Base-by-base conservation (phyloP, 2,797 vertebrate genomes). In the Silurus lanzhouensis region DNA sequence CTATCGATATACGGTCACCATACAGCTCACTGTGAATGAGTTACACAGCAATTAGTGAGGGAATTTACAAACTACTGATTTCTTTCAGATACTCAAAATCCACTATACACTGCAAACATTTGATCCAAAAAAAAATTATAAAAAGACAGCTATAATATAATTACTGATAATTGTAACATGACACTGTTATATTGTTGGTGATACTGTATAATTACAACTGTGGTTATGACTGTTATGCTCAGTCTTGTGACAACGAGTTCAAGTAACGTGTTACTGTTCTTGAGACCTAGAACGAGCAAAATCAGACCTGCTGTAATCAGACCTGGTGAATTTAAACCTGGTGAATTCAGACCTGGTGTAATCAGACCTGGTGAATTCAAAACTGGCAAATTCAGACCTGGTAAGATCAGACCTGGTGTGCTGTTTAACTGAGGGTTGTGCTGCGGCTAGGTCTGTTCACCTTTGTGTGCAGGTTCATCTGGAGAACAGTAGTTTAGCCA, bases 401-500 rank as follows among this genome's bases (percentile, higher is more conserved):
- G 48, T 70, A 10, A 52, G 48, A 52, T 52, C 48, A 52, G 48
- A 52, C 48, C 6, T 52, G 8, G 48, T 70, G 60, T 63, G 76
- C 77, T 80, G 77, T 80, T 80, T 80, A 57, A 71, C 66, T 82
- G 67, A 44, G 64, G 72, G 63, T 77, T 85, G 55, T 63, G 38
- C 82, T 58, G 15, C 22, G 52, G 82, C 67, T 79, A 25, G 76
- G 13, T 72, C 83, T 71, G 77, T 48, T 85, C 81, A 70, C 61
- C 63, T 19, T 78, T 27, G 71, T 86, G 84, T 84, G 85, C 88
- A 85, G 78, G 64, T 81, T 70, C 63, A 67, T 84, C 84, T 83
- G 52, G 83, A 85, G 55, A 87, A 80, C 87, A 89, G 87, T 87
- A 88, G 89, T 86, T 83, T 81, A 85, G 66, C 68, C 31, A 78